Evolutionary conservation across 1,140 invertebrate species (phyloP).

Genomic region (Heliconius congener): DNA sequence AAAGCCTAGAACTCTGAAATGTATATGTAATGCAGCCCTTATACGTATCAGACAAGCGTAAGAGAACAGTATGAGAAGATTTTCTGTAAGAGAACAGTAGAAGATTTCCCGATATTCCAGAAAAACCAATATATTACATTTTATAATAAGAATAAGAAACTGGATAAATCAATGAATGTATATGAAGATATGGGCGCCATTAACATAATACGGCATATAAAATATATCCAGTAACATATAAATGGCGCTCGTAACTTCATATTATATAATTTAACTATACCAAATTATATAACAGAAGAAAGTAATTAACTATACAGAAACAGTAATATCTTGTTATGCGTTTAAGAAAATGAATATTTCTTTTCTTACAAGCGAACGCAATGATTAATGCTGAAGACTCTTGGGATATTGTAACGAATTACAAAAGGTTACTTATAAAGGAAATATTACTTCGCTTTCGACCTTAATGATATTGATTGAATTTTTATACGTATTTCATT

Average conservation of each 20-base stretch:
- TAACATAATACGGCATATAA: too few relatives aligned
- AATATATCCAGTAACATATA: too few relatives aligned
- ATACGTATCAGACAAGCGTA: too few relatives aligned
- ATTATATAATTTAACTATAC: background rate
- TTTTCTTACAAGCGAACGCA: background rate
- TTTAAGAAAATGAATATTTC: background rate
- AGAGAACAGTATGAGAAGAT: too few relatives aligned
- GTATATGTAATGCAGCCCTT: too few relatives aligned
- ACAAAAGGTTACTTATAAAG: background rate
- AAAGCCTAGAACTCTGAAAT: too few relatives aligned
- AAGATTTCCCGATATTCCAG: too few relatives aligned
- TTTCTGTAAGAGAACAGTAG: too few relatives aligned
- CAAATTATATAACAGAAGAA: background rate
- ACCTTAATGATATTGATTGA: background rate
- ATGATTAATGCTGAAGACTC: slow-evolving; percentile 9
- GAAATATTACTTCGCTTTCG: background rate
- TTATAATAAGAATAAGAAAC: too few relatives aligned
- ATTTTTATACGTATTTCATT: background rate
- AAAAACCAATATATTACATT: too few relatives aligned
- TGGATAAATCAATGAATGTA: too few relatives aligned
- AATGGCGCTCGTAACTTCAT: background rate
- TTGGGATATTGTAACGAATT: background rate
- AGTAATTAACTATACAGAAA: slow-evolving; percentile 10
- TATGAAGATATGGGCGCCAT: background rate
- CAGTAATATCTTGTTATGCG: background rate